Evolutionary conservation across 2,113 vertebrate genomes (phyloP), one percentile per base, ranked within the genome.

Genomic region (Corythoichthys haematopterus): DNA sequence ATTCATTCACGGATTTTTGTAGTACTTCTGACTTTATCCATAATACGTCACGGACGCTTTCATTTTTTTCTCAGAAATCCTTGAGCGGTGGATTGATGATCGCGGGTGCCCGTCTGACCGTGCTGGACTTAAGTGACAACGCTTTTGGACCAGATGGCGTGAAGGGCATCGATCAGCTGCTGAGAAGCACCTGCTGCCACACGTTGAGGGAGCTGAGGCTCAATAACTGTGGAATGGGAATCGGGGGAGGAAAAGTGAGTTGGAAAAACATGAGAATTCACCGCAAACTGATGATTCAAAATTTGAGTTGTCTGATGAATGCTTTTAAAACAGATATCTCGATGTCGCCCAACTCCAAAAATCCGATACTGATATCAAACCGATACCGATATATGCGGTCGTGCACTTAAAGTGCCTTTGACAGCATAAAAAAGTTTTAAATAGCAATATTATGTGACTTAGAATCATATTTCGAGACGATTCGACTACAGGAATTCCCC

Each of bases 141-240:
- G 97, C 97, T 0, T 99, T 99, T 2, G 97, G 97, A 9, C 97
- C 97, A 0, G 97, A 99, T 0, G 97, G 97, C 0, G 95, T 99
- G 37, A 94, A 88, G 73, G 96, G 94, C 74, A 95, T 98, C 0
- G 96, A 98, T 78, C 87, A 87, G 6, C 85, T 99, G 74, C 88
- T 99, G 73, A 96, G 93, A 88, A 98, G 96, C 76, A 69, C 94
- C 0, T 68, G 93, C 0, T 99, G 97, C 78, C 94, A 95, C 90
- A 93, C 90, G 0, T 73, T 99, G 11, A 93, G 89, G 46, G 94
- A 96, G 6, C 93, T 99, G 47, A 93, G 91, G 64, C 93, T 99
- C 64, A 99, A 99, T 90, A 99, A 99, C 87, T 99, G 97, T 56
- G 97, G 97, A 65, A 94, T 99, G 95, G 97, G 97, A 70, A 93